Evolutionary conservation across 1,140 invertebrate species (phyloP).

Genomic region (Bombus pascuorum): DNA sequence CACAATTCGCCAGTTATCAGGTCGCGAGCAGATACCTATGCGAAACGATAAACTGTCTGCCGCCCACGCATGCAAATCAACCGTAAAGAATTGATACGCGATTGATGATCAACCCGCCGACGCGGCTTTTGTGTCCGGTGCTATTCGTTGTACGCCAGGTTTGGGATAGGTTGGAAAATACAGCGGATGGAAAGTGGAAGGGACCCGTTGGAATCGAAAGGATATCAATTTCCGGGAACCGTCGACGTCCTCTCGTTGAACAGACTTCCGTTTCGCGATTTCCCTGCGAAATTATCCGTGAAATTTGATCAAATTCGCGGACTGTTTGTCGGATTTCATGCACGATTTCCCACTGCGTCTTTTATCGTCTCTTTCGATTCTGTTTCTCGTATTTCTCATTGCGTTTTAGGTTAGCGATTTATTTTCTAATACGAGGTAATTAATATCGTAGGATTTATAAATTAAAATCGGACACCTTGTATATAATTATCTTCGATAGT

Average conservation of each 20-base stretch:
- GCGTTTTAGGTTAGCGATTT: not conserved
- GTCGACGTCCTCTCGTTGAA: not conserved
- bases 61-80: conserved; percentile 12
- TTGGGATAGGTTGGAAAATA: not conserved
- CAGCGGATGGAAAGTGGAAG: not conserved
- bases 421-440: not conserved
- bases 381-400: too few species aligned
- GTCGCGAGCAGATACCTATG: not conserved
- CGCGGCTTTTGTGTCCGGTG: not conserved
- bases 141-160: too few species aligned
- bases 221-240: conserved; percentile 36
- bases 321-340: conserved; percentile 28
- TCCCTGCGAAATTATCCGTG: conserved; percentile 36
- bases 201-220: not conserved
- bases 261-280: conserved; percentile 23
- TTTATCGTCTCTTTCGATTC: not conserved
- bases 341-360: not conserved
- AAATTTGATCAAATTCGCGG: conserved; percentile 30
- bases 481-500: not conserved
- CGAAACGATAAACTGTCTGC: not conserved
- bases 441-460: not conserved
- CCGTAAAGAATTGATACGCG: conserved; percentile 25
- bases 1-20: conserved; percentile 12
- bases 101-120: not conserved
- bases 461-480: not conserved